Evolutionary conservation across 2,113 vertebrate genomes (phyloP).

Genomic region (Sapayoa aenigma): DNA sequence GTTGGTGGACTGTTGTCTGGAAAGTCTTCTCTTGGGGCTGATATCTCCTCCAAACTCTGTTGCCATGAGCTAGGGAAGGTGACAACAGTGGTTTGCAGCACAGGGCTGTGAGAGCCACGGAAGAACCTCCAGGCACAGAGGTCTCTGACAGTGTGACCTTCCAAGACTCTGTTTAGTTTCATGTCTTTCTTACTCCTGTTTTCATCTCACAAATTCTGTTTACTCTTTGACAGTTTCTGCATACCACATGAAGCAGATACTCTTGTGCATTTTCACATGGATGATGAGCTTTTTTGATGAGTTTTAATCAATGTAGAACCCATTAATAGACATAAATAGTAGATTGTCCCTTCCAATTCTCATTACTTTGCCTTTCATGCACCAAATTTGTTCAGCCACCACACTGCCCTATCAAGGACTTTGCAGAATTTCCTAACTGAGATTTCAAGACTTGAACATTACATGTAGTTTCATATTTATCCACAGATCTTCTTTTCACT

Average conservation of each 20-base stretch:
- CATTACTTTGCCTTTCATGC: constrained; percentile 34
- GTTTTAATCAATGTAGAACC: constrained; percentile 29
- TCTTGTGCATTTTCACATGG: background rate
- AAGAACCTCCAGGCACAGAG: background rate
- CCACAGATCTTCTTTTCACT: constrained; percentile 6
- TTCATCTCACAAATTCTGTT: background rate
- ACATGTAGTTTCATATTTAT: constrained; percentile 3
- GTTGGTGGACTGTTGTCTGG: background rate
- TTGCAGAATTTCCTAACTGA: background rate
- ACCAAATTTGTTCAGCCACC: background rate
- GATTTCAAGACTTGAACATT: constrained; percentile 5
- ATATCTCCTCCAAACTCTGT: background rate
- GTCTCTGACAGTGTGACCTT: background rate
- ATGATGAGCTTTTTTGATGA: background rate
- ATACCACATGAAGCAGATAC: background rate
- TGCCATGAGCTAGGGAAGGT: background rate
- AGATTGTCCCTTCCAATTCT: constrained; percentile 31
- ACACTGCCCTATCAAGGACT: background rate
- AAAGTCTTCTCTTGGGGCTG: background rate
- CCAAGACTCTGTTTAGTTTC: background rate
- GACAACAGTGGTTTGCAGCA: background rate
- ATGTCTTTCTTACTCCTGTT: background rate
- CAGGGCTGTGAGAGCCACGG: background rate
- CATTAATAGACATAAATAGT: constrained; percentile 28
- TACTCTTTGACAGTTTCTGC: background rate